Conservation (phyloP, 2,113 vertebrate genomes). For the Heterochromis multidens region DNA sequence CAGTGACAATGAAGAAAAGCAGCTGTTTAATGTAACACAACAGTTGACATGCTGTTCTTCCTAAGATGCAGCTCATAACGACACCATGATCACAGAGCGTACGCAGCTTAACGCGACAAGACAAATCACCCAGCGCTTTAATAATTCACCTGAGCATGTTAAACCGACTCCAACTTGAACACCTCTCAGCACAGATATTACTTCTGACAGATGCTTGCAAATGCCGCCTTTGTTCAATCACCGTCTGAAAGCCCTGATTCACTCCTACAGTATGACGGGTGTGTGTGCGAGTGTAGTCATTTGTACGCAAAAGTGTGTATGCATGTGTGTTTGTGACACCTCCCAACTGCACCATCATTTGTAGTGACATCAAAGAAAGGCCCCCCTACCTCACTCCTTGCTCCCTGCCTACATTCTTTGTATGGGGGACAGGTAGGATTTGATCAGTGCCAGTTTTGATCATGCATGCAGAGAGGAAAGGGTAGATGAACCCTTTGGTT, state of each 20-base stretch:
- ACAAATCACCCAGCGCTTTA: constrained; percentile 64
- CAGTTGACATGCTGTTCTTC: constrained; percentile 58
- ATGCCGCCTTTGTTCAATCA: constrained; percentile 64
- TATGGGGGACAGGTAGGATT: constrained; percentile 70
- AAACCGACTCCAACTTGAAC: constrained; percentile 30
- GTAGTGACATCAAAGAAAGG: constrained; percentile 77
- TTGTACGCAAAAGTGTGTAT: constrained; percentile 36
- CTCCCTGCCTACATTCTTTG: constrained; percentile 54
- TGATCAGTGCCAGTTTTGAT: constrained; percentile 78
- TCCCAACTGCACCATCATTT: constrained; percentile 67
- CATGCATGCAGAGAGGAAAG: constrained; percentile 57
- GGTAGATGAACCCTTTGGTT: constrained; percentile 65
- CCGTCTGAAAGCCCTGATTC: constrained; percentile 28
- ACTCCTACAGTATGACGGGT: constrained; percentile 33
- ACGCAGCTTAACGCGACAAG: constrained; percentile 65
- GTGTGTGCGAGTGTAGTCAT: constrained; percentile 33
- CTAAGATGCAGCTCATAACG: constrained; percentile 39
- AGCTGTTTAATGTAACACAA: constrained; percentile 60
- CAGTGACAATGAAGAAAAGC: constrained; percentile 33
- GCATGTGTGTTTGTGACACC: constrained; percentile 46
- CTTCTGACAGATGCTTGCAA: constrained; percentile 59
- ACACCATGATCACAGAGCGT: constrained; percentile 65
- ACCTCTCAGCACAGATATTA: constrained; percentile 36
- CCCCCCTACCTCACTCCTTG: background rate
- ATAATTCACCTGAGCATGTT: constrained; percentile 65